These are phyloP conservation scores for Sibirionetta formosa DNA, from an alignment of 2,797 vertebrate genomes.

Conservation along the genomic window DNA sequence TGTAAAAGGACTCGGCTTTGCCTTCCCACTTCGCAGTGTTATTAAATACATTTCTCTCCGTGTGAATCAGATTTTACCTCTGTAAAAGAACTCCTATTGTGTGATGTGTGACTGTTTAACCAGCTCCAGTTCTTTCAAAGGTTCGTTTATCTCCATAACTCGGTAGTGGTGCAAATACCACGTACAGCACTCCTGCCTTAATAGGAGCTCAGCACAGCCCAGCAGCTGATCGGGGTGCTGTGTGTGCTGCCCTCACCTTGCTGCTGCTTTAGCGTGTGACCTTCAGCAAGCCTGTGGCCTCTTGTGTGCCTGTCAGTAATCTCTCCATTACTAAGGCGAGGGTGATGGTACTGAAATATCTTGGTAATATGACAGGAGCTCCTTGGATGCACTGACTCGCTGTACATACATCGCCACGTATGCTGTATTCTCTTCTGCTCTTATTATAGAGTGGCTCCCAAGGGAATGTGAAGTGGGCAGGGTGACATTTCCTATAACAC, in stretches of 20 bases:
- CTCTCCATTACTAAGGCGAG: neutral
- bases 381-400: neutral
- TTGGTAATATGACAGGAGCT: neutral
- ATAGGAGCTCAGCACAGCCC: neutral
- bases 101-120: neutral
- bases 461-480: constrained; percentile 19
- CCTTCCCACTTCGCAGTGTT: neutral
- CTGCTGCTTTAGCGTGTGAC: neutral
- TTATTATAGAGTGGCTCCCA: neutral
- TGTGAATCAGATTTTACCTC: neutral
- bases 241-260: neutral
- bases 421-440: neutral
- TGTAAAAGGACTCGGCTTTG: neutral
- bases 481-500: constrained; percentile 33
- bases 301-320: neutral
- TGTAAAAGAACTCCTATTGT: neutral
- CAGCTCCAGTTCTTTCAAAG: neutral
- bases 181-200: neutral
- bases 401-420: neutral
- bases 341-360: constrained; percentile 1
- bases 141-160: neutral
- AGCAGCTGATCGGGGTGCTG: neutral
- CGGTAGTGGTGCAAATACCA: neutral
- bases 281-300: neutral
- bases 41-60: neutral